Base-by-base conservation (phyloP, 2,888 invertebrate species). In the Caenorhabditis imperialis region DNA sequence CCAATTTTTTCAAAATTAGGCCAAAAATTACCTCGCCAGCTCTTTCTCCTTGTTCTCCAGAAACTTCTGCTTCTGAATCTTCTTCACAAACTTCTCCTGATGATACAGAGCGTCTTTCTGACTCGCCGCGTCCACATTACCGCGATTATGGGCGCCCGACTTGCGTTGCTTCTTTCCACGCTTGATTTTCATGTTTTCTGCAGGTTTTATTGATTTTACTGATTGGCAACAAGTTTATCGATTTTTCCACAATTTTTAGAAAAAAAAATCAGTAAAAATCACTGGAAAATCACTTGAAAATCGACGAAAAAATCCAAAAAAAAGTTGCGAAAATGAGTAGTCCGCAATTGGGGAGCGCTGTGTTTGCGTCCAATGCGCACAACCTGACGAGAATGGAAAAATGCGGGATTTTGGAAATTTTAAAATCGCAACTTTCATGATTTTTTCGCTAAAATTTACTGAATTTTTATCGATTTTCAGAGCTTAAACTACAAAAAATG, bases 21-120 rank as follows among this genome's bases (percentile, higher is more conserved):
- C 0, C 14, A 51, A 42, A 20, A 27, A 4, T 45, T 42, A 69
- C 69, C 60, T 33, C 10, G 73, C 67, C 5, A 73, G 60, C 20
- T 73, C 65, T 37, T 67, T 65, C 27, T 73, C 73, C 35, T 73
- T 60, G 27, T 58, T 53, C 16, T 73, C 73, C 10, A 61, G 23
- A 33, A 48, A 58, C 37, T 74, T 74, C 37, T 74, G 69, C 22
- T 74, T 74, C 35, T 74, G 74, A 45, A 74, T 42, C 22, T 69
- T 67, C 22, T 69, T 62, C 12, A 67, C 74, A 23, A 74, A 69
- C 30, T 69, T 62, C 37, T 74, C 67, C 37, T 74, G 74, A 40
- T 69, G 69, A 37, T 69, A 74, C 12, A 74, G 61, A 5, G 73
- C 73, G 54, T 73, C 73, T 45, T 73, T 73, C 16, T 65, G 62